phyloP scores from a whole-genome alignment of 2,888 invertebrate species.

The Aricia artaxerxes region DNA sequence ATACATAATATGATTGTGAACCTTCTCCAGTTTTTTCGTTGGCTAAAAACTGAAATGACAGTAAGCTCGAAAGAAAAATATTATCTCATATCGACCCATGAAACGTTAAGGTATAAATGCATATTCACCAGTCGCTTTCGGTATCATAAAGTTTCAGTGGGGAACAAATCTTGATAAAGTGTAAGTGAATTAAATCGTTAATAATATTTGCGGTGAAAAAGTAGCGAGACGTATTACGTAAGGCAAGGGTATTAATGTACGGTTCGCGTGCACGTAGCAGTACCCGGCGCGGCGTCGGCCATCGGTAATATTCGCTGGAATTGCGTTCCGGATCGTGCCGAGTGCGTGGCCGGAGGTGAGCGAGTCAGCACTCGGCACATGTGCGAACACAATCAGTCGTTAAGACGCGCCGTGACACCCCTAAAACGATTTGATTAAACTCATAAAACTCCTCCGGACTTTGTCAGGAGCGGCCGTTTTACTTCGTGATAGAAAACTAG shows the following conservation, averaged over 20 bases:
- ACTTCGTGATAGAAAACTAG: slow-evolving; percentile 56
- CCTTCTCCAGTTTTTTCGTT: not conserved
- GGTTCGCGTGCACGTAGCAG: slow-evolving; percentile 36
- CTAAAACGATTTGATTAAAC: slow-evolving; percentile 76
- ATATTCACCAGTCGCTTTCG: slow-evolving; percentile 9
- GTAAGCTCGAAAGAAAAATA: not conserved
- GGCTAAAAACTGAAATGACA: not conserved
- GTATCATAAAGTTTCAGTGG: slow-evolving; percentile 16
- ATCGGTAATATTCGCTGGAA: slow-evolving; percentile 42
- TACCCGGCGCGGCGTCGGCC: slow-evolving; percentile 20
- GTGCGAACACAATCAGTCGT: slow-evolving; percentile 67
- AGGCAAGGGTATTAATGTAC: slow-evolving; percentile 35
- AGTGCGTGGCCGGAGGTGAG: slow-evolving; percentile 45
- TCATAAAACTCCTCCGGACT: slow-evolving; percentile 66
- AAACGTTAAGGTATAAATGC: slow-evolving; percentile 14
- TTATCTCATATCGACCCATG: slow-evolving; percentile 9
- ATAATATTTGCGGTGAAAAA: slow-evolving; percentile 26
- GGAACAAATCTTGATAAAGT: slow-evolving; percentile 24
- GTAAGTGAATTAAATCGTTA: slow-evolving; percentile 30
- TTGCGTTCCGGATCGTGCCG: slow-evolving; percentile 46
- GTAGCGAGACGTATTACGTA: slow-evolving; percentile 27
- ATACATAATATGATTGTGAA: not conserved
- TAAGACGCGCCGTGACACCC: slow-evolving; percentile 65
- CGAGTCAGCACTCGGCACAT: slow-evolving; percentile 66
- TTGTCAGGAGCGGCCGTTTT: slow-evolving; percentile 41